These are phyloP conservation scores for Nasua narica DNA, from an alignment of 2,797 vertebrate species.

Conservation along the genomic window DNA sequence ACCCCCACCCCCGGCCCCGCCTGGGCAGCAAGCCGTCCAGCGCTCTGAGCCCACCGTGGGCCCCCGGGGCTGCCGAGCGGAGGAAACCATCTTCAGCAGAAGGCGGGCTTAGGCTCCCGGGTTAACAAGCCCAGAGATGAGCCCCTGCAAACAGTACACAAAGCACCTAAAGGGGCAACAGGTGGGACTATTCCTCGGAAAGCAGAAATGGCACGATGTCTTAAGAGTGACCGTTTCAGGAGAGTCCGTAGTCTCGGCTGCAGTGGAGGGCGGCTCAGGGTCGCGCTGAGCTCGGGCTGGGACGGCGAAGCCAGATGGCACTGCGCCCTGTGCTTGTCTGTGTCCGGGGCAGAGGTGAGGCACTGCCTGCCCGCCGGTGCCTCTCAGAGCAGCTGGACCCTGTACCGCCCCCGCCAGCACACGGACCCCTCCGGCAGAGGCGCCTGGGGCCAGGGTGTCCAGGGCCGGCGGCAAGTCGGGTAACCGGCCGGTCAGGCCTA, in stretches of 20 bases:
- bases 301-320: not conserved
- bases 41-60: not conserved
- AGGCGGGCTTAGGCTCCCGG: not conserved
- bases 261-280: not conserved
- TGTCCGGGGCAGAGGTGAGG: not conserved
- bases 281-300: not conserved
- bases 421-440: not conserved
- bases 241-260: too few species aligned
- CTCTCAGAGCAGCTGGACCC: not conserved
- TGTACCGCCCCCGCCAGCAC: not conserved
- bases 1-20: not conserved
- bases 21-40: not conserved
- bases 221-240: not conserved
- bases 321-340: too few species aligned
- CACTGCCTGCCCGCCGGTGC: not conserved
- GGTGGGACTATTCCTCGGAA: fast-evolving
- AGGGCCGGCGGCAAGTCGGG: not conserved
- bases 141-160: not conserved
- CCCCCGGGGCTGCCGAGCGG: not conserved
- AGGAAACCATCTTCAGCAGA: not conserved
- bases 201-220: too few species aligned
- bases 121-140: fast-evolving
- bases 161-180: not conserved
- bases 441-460: not conserved
- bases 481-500: not conserved